Evolutionary conservation across 1,140 invertebrate species (phyloP), one percentile per base, ranked within the genome.

Genomic region (Limonius californicus): DNA sequence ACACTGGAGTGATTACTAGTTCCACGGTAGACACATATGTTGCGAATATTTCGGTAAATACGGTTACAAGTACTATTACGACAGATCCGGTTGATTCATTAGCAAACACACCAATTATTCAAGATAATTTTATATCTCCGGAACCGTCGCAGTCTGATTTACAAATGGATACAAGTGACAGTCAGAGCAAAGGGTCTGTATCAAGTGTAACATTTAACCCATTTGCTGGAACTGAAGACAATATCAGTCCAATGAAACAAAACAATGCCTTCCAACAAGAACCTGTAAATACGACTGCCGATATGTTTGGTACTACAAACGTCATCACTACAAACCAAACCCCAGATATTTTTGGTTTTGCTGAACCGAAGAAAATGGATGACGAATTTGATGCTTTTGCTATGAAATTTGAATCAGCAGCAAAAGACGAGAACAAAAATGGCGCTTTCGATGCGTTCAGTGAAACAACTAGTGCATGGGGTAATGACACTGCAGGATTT

Each of bases 341-440:
- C 2, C 20, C n/a, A 27, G 21, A 55, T 27, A 55, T 14, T 1
- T 23, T 55, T 27, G 27, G 16, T 8, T 42, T 39, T 42, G 14
- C 6, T 7, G 14, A 20, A 32, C 21, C 14, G 27, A 16, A 9
- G 16, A 58, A 65, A 63, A 71, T 72, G 0, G 76, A 78, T 1
- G 88, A 90, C 63, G 84, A 85, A 14, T 91, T 91, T 61, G 91
- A 94, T 76, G 91, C 89, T 0, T 95, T 95, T 69, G 86, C 90
- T 1, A 88, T 89, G 0, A 92, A 93, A 75, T 95, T 95, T 68
- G 91, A 94, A 54, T 87, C 81, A 43, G 85, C 81, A 2, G 83
- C 81, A 63, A 76, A 78, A 64, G 81, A 82, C 8, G 81, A 86
- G 71, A 72, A 76, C 50, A 75, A 83, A 68, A 65, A 73, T 68